Percentiles rank a stretch among this genome's conserved stretches.
phyloP scores from a whole-genome alignment of 2,888 invertebrate species.

The Merodon equestris region DNA sequence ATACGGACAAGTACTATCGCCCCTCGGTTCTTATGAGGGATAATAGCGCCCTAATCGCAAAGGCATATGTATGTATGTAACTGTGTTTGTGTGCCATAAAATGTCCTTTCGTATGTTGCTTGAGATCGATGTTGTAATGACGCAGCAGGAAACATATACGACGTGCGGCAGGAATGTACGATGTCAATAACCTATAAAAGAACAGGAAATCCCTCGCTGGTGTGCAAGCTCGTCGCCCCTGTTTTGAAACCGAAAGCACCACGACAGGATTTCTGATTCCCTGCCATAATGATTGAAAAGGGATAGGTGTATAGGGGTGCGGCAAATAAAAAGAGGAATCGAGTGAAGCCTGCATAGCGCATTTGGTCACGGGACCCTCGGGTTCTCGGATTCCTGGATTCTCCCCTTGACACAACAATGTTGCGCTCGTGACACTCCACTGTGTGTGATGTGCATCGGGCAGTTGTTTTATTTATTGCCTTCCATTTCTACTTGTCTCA shows the following conservation, averaged over 20 bases:
- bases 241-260: conserved; percentile 18
- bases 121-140: conserved; percentile 48
- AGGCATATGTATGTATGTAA: too few relatives aligned
- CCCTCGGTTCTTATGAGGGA: too few relatives aligned
- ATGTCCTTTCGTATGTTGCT: conserved; percentile 38
- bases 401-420: too few relatives aligned
- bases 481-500: conserved; percentile 14
- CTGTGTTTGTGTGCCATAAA: too few relatives aligned
- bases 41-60: too few relatives aligned
- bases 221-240: conserved; percentile 20
- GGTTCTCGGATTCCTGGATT: background rate
- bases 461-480: conserved; percentile 14
- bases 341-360: conserved; percentile 15
- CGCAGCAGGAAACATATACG: conserved; percentile 32
- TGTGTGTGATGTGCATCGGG: background rate
- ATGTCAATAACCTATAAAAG: conserved; percentile 61
- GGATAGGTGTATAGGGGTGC: conserved; percentile 22
- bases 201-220: conserved; percentile 51
- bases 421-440: too few relatives aligned
- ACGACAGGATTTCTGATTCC: conserved; percentile 39
- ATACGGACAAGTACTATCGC: background rate
- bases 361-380: conserved; percentile 27
- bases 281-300: conserved; percentile 20
- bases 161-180: background rate
- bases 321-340: background rate